These are phyloP conservation scores for Microcebus tavaratra DNA, from an alignment of 2,113 vertebrate species.

Conservation along the genomic window DNA sequence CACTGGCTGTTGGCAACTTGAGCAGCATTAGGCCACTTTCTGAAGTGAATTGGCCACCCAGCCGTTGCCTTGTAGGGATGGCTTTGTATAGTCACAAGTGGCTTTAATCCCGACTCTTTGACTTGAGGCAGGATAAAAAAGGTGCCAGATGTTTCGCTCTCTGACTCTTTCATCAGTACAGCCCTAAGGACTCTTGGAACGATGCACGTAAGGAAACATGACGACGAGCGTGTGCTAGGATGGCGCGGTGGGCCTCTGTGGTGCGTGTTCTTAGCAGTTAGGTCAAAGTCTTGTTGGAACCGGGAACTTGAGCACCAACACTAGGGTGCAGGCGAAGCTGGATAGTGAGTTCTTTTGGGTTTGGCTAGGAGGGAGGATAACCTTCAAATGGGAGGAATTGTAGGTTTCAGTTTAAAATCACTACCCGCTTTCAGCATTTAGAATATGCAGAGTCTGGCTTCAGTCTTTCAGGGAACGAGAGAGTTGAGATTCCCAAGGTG, in stretches of 20 bases:
- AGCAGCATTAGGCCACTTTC: not conserved
- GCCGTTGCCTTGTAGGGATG: not conserved
- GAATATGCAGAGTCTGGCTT: not conserved
- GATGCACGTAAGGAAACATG: not conserved
- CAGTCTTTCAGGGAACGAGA: not conserved
- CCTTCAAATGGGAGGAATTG: not conserved
- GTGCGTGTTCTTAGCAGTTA: not conserved
- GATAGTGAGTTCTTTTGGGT: not conserved
- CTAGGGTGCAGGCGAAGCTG: not conserved
- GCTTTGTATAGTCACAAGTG: not conserved
- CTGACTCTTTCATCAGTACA: not conserved
- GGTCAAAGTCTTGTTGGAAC: no score
- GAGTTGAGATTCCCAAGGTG: not conserved
- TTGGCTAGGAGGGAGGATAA: not conserved
- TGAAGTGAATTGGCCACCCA: not conserved
- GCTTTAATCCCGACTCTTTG: not conserved
- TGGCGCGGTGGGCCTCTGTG: not conserved
- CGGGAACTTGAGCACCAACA: no score
- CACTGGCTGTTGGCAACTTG: not conserved
- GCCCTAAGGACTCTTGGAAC: not conserved
- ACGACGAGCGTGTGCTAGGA: fast-evolving
- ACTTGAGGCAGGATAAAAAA: not conserved
- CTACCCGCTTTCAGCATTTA: no score
- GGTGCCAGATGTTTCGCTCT: not conserved
- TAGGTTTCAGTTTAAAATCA: not conserved